Conservation (phyloP, 2,888 invertebrate genomes). For the Brenthis ino region DNA sequence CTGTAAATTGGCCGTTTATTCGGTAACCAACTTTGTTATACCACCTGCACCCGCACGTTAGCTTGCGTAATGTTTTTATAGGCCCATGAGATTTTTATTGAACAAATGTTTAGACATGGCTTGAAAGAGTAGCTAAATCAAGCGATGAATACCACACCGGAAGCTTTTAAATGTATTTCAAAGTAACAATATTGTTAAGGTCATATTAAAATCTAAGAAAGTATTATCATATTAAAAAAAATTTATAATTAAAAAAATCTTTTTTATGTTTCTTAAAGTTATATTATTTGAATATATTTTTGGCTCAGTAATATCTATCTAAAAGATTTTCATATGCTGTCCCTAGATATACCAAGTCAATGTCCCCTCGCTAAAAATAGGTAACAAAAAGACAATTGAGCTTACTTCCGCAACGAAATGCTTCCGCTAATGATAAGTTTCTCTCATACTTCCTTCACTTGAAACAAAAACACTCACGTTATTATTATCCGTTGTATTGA, state of each 20-base stretch:
- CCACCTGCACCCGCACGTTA: slow-evolving; percentile 45
- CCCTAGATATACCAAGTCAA: slow-evolving; percentile 15
- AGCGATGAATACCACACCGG: slow-evolving; percentile 38
- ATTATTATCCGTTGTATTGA: neutral
- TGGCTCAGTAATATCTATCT: too few relatives aligned
- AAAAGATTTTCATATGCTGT: too few relatives aligned
- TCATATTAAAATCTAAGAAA: neutral
- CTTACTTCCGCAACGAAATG: slow-evolving; percentile 64
- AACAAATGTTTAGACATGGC: slow-evolving; percentile 42
- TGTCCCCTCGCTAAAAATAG: slow-evolving; percentile 60
- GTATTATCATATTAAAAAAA: too few relatives aligned
- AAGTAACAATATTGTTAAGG: slow-evolving; percentile 21
- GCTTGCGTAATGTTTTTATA: slow-evolving; percentile 44
- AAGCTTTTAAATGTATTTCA: slow-evolving; percentile 28
- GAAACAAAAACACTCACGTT: neutral
- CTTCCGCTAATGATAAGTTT: slow-evolving; percentile 62
- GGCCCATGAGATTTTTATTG: slow-evolving; percentile 47
- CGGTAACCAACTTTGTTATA: slow-evolving; percentile 56
- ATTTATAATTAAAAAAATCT: neutral
- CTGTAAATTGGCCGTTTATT: slow-evolving; percentile 65
- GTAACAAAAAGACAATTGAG: slow-evolving; percentile 60
- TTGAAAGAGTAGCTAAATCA: slow-evolving; percentile 35
- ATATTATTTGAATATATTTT: too few relatives aligned
- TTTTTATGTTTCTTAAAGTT: neutral
- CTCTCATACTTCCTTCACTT: slow-evolving; percentile 21